Evolutionary conservation across 2,888 invertebrate species (phyloP).

Genomic region (Chalcis sispes): DNA sequence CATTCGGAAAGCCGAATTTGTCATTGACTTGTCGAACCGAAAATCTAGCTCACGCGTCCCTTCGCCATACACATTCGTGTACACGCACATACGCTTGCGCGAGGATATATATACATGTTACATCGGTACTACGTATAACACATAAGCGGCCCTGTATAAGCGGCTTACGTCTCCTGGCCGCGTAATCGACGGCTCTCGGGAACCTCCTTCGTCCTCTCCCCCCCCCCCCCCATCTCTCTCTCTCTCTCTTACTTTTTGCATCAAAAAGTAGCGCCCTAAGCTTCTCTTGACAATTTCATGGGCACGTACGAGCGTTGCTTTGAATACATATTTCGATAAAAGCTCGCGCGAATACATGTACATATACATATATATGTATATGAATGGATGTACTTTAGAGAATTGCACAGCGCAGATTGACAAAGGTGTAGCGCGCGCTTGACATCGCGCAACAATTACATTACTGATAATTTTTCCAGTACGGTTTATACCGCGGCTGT

Average conservation of each 20-base stretch:
- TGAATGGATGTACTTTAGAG: no score
- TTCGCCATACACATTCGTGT: not conserved
- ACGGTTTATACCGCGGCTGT: not conserved
- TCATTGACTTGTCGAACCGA: slow-evolving; percentile 17
- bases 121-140: not conserved
- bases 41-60: slow-evolving; percentile 14
- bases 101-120: not conserved
- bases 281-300: slow-evolving; percentile 45
- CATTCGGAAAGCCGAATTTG: slow-evolving; percentile 20
- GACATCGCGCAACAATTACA: not conserved
- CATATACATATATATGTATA: no score
- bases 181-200: slow-evolving; percentile 58
- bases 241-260: no score
- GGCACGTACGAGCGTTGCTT: not conserved
- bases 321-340: slow-evolving; percentile 12
- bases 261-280: no score
- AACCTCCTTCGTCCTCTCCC: slow-evolving; percentile 36
- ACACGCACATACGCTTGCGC: no score
- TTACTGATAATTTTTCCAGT: not conserved
- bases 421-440: no score
- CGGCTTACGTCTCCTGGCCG: slow-evolving; percentile 41
- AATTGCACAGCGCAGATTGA: no score
- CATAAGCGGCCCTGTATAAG: slow-evolving; percentile 48
- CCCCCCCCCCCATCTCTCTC: slow-evolving; percentile 5
- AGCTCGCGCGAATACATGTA: not conserved